Conservation (phyloP, 2,797 vertebrate genomes). For the Xenopus petersii region DNA sequence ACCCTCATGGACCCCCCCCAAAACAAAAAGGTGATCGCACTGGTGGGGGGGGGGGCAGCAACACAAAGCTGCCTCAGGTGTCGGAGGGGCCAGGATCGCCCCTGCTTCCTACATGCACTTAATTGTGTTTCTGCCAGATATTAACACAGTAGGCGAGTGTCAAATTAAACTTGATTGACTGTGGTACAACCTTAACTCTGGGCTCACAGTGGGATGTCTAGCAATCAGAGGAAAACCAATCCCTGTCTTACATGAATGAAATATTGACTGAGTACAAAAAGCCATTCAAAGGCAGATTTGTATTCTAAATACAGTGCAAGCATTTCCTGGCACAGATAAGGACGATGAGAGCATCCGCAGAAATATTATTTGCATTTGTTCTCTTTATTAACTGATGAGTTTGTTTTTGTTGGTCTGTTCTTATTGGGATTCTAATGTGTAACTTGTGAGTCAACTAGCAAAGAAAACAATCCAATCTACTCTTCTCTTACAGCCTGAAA, state of each 20-base stretch:
- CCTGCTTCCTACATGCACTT: not conserved
- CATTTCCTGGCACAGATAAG: slow-evolving; percentile 12
- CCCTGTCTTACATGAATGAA: slow-evolving; percentile 20
- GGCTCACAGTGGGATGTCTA: not conserved
- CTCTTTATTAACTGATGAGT: slow-evolving; percentile 7
- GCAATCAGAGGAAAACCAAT: slow-evolving; percentile 14
- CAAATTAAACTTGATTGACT: not conserved
- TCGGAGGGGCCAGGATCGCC: no score
- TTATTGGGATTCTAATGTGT: slow-evolving; percentile 14
- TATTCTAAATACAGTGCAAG: slow-evolving; percentile 5
- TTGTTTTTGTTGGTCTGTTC: slow-evolving; percentile 11
- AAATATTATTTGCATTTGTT: slow-evolving; percentile 27
- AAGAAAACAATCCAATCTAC: no score
- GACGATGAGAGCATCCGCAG: not conserved
- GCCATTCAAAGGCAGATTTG: slow-evolving; percentile 21
- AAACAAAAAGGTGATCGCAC: no score
- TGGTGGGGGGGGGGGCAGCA: no score
- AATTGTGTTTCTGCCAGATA: not conserved
- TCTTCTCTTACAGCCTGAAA: no score
- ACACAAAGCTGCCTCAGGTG: no score
- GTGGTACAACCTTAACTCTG: not conserved
- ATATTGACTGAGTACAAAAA: slow-evolving; percentile 35
- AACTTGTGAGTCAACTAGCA: no score
- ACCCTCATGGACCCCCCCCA: no score
- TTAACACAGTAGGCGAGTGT: not conserved